Percentiles rank a stretch among this genome's conserved stretches.
Evolutionary conservation across 2,113 vertebrate genomes (phyloP).

Genomic region (Lipotes vexillifer): DNA sequence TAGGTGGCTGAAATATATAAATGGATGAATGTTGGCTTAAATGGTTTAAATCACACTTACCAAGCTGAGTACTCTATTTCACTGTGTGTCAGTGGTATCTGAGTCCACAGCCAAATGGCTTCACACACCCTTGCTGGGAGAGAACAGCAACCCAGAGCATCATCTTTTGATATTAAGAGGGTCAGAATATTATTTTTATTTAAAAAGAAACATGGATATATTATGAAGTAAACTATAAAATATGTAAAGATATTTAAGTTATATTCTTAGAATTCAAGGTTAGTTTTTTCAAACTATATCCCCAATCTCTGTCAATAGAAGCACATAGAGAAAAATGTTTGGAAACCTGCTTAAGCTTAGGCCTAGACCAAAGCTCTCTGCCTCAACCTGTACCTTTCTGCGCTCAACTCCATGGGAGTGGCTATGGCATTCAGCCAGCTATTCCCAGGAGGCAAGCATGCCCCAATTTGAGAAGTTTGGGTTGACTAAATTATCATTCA

Average conservation of each 20-base stretch:
- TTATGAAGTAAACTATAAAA: background rate
- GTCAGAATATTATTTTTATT: background rate
- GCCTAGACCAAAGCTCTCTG: background rate
- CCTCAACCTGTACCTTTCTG: no score
- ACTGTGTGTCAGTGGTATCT: fast-evolving
- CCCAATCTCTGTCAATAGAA: background rate
- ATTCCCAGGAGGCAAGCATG: background rate
- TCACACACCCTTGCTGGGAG: background rate
- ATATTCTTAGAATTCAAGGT: background rate
- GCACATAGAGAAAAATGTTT: background rate
- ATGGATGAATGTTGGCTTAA: background rate
- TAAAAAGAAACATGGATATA: background rate
- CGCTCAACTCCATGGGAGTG: fast-evolving
- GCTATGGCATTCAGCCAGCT: background rate
- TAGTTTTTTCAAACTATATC: background rate
- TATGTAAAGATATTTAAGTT: background rate
- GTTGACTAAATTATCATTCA: background rate
- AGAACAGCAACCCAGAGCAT: background rate
- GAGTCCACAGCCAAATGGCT: background rate
- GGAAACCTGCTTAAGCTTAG: no score
- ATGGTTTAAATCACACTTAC: background rate
- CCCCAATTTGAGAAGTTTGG: background rate
- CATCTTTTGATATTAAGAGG: background rate
- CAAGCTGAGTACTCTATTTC: background rate
- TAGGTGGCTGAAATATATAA: background rate